phyloP scores from a whole-genome alignment of 2,888 invertebrate genomes.

The Cheiracanthium punctorium region DNA sequence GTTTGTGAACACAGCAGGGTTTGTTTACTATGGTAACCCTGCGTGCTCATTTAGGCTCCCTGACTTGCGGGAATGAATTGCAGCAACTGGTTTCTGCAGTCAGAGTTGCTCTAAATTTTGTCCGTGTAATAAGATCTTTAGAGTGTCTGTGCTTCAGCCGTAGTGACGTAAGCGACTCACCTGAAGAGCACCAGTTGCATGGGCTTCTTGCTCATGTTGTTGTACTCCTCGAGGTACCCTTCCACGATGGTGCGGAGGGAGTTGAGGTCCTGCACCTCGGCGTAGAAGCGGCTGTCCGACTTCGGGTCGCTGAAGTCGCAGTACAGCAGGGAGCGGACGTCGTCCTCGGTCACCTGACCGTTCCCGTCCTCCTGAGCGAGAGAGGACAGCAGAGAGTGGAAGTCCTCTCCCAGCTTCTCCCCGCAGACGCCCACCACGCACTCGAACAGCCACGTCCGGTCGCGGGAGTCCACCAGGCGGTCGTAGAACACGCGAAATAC shows the following conservation, averaged over 20 bases:
- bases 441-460: constrained; percentile 87
- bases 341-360: constrained; percentile 81
- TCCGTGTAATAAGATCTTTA: too few species aligned
- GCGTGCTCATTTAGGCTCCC: too few species aligned
- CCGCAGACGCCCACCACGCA: constrained; percentile 83
- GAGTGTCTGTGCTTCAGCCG: too few species aligned
- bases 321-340: constrained; percentile 90
- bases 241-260: constrained; percentile 88
- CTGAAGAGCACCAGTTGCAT: constrained; percentile 95
- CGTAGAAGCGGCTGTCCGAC: constrained; percentile 89
- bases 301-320: constrained; percentile 97
- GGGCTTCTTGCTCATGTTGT: constrained; percentile 96
- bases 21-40: too few species aligned
- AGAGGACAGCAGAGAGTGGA: constrained; percentile 84
- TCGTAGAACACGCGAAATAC: constrained; percentile 94
- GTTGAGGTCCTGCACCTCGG: constrained; percentile 90
- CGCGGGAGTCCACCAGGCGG: constrained; percentile 89
- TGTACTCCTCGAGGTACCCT: constrained; percentile 90
- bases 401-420: constrained; percentile 78
- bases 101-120: too few species aligned
- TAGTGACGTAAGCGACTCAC: too few species aligned
- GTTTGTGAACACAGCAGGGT: too few species aligned
- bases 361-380: constrained; percentile 79
- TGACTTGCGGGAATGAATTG: too few species aligned
- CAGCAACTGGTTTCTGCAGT: too few species aligned